Base-by-base conservation (phyloP, 2,888 invertebrate genomes). In the Schizaphis graminum region DNA sequence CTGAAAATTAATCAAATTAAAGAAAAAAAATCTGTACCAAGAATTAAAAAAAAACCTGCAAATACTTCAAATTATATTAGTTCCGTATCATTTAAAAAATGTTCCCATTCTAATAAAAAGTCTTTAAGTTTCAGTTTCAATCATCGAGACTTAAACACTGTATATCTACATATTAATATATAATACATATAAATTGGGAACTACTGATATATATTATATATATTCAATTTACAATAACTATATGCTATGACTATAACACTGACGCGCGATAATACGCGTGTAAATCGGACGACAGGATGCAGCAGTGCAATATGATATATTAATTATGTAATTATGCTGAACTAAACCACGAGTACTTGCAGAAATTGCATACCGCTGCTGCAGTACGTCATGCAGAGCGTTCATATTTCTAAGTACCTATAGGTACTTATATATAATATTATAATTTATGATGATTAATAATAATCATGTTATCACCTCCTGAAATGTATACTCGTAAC, bases 311-410 rank as follows among this genome's bases (percentile, higher is more conserved):
- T 77, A 35, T 77, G 26, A 77, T 77, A 77, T 21, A 77, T 35
- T 77, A 77, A 77, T 77, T 77, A 77, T 77, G 77, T 77, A 77
- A 77, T 77, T 77, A 77, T 77, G 77, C 35, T 35, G 21, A 35
- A 77, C 77, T 21, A 8, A 77, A 41, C 77, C 35, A 1, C 7
- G 77, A 77, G 77, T 77, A 77, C 77, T 77, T 77, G 77, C 21
- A 77, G 77, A 77, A 35, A 77, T 77, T 77, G 35, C 35, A 77
- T 21, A 35, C 21, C 21, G 35, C 35, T 77, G 77, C 8, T 77
- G 35, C 77, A 77, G 21, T 21, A 41, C 77, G 77, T 77, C 77
- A 77, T 77, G 77, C 35, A 77, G 77, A 21, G 77, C 77, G 35
- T 77, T 77, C 21, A 21, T 77, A 77, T 77, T 35, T 77, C 35